These are phyloP conservation scores for Drosophila paranaensis DNA, from an alignment of 2,888 invertebrate genomes.

Conservation along the genomic window DNA sequence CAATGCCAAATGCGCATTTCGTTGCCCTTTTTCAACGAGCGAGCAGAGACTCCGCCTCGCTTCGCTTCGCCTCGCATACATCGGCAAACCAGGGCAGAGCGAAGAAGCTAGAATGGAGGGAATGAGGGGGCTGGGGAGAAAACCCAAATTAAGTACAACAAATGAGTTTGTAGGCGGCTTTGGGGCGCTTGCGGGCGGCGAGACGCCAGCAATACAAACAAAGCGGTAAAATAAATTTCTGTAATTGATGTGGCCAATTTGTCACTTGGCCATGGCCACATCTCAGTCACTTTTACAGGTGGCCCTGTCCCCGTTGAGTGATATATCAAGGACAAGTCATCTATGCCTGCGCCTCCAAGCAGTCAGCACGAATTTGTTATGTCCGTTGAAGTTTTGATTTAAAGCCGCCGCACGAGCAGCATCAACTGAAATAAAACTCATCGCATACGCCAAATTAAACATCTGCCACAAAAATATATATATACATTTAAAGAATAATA, in stretches of 20 bases:
- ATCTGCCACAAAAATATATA: too few species aligned
- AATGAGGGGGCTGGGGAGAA: slow-evolving; percentile 2
- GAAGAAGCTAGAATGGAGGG: not conserved
- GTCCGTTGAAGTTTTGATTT: slow-evolving; percentile 58
- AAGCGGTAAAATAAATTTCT: slow-evolving; percentile 74
- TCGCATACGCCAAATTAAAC: slow-evolving; percentile 73
- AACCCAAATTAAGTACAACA: slow-evolving; percentile 76
- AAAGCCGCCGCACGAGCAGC: slow-evolving; percentile 65
- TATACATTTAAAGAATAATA: too few species aligned
- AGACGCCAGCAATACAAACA: slow-evolving; percentile 57
- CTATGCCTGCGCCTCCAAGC: slow-evolving; percentile 11
- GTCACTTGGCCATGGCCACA: slow-evolving; percentile 75
- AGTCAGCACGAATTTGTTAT: slow-evolving; percentile 43
- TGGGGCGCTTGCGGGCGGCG: slow-evolving; percentile 35
- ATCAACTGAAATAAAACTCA: slow-evolving; percentile 44
- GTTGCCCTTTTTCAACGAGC: slow-evolving; percentile 61
- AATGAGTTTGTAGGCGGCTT: slow-evolving; percentile 69
- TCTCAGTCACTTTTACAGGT: slow-evolving; percentile 73
- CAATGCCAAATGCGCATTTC: slow-evolving; percentile 66
- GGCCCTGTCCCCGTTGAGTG: slow-evolving; percentile 62
- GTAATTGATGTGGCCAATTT: slow-evolving; percentile 81
- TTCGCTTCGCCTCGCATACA: not conserved
- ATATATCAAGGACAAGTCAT: slow-evolving; percentile 63
- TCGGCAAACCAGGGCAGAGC: not conserved
- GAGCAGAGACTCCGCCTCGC: not conserved